These are phyloP conservation scores for Agrypnia vestita DNA, from an alignment of 1,140 invertebrate genomes.

Conservation along the genomic window DNA sequence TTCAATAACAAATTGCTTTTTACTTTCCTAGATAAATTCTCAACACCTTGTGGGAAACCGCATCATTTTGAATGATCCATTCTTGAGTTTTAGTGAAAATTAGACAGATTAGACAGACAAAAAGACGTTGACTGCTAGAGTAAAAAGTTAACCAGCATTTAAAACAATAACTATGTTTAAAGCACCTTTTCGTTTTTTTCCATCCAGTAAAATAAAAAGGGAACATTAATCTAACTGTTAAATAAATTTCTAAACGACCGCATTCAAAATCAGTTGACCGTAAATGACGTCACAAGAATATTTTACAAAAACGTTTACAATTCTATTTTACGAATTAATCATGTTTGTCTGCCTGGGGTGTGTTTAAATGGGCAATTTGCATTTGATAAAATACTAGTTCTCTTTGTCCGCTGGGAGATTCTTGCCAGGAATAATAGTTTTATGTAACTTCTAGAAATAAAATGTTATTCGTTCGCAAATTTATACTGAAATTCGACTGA, in stretches of 20 bases:
- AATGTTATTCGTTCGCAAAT: too few species aligned
- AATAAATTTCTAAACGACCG: conserved; percentile 10
- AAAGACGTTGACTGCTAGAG: too few species aligned
- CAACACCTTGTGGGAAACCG: too few species aligned
- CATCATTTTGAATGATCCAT: too few species aligned
- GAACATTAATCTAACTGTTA: conserved; percentile 6
- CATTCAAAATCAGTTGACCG: conserved; percentile 58
- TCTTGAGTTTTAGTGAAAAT: too few species aligned
- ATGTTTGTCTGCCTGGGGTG: conserved; percentile 55
- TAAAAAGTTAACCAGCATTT: too few species aligned
- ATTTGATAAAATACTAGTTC: conserved; percentile 22
- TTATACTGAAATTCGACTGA: too few species aligned
- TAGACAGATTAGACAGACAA: too few species aligned
- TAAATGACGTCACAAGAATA: conserved; percentile 47
- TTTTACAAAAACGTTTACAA: conserved; percentile 46
- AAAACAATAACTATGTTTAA: too few species aligned
- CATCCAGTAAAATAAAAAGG: neutral
- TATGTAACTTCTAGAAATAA: neutral
- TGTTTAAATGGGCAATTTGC: conserved; percentile 49
- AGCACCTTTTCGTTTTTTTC: too few species aligned
- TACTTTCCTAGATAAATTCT: too few species aligned
- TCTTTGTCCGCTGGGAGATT: neutral
- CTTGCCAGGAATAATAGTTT: neutral
- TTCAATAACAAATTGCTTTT: too few species aligned
- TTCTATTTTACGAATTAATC: conserved; percentile 42